These are phyloP conservation scores for Penelope pileata DNA, from an alignment of 2,113 vertebrate genomes.

Conservation along the genomic window DNA sequence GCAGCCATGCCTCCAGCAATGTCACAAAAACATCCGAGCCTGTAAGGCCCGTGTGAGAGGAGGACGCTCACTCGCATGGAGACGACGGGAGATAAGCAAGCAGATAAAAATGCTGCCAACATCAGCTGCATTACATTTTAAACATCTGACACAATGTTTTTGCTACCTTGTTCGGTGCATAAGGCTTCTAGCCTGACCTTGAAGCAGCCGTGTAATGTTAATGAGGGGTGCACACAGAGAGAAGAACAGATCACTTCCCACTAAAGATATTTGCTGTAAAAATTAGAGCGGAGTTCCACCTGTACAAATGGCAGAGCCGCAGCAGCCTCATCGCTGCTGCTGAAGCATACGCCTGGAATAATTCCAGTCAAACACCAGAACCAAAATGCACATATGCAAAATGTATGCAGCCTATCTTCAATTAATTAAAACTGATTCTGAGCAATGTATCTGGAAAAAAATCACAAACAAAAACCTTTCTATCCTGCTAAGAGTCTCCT, in stretches of 20 bases:
- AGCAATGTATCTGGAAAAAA: constrained; percentile 50
- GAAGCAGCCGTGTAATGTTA: not conserved
- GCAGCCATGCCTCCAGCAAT: not conserved
- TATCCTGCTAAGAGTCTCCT: constrained; percentile 44
- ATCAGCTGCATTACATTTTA: not conserved
- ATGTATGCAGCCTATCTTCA: constrained; percentile 50
- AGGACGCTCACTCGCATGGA: not conserved
- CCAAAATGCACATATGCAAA: constrained; percentile 69
- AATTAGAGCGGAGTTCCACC: constrained; percentile 3
- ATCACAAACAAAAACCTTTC: constrained; percentile 59
- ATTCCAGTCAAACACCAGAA: constrained; percentile 53
- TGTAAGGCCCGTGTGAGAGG: fast-evolving
- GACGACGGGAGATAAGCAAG: not conserved
- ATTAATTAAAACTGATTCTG: constrained; percentile 70
- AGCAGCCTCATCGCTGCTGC: not conserved
- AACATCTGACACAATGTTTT: not conserved
- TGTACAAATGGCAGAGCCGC: not conserved
- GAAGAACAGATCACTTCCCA: not conserved
- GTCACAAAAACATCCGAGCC: not conserved
- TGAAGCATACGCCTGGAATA: constrained; percentile 21
- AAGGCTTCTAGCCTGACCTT: not conserved
- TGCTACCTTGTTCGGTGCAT: not conserved
- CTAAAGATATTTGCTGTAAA: not conserved
- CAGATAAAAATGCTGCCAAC: not conserved
- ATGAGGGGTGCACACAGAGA: not conserved